These are phyloP conservation scores for crab-eating macaque (Macaca fascicularis) DNA, from an alignment of 2,113 vertebrate species.

Conservation along the genomic window T2T-MFA8v1.1 NC_088378.1:12676501-12677000, in stretches of 20 bases:
- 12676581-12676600: conserved; percentile 29
- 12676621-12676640: conserved; percentile 23
- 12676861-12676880: neutral
- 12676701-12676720: neutral
- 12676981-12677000: neutral
- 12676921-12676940: neutral
- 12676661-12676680: neutral
- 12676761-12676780: neutral
- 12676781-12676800: neutral
- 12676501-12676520: neutral
- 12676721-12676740: neutral
- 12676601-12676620: neutral
- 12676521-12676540: neutral
- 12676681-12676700: neutral
- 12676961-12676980: neutral
- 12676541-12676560: neutral
- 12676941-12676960: neutral
- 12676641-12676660: neutral
- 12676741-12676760: neutral
- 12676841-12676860: neutral
- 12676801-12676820: neutral
- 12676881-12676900: neutral
- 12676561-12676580: neutral
- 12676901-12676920: neutral
- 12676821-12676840: neutral